Evolutionary conservation across 2,797 vertebrate species (phyloP).

Genomic region (Acanthis flammea): DNA sequence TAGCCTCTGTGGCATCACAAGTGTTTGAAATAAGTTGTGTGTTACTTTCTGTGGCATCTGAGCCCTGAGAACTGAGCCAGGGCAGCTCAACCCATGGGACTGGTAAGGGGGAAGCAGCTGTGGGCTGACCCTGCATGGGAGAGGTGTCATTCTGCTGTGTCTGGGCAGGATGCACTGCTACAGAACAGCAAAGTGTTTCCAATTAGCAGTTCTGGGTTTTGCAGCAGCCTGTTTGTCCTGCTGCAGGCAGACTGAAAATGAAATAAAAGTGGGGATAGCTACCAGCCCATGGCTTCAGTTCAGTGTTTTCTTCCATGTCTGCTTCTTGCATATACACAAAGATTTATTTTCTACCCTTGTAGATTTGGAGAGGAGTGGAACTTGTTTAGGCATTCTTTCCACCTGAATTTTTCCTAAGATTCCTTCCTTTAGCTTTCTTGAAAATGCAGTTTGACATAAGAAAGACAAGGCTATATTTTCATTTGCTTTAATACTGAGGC

Average conservation of each 20-base stretch:
- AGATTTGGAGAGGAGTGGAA: neutral
- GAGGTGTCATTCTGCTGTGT: neutral
- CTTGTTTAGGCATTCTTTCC: neutral
- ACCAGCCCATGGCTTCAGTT: neutral
- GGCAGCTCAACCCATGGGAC: neutral
- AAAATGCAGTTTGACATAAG: neutral
- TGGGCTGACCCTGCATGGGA: neutral
- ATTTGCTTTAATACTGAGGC: neutral
- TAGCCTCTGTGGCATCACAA: neutral
- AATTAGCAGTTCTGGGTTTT: neutral
- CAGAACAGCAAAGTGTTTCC: neutral
- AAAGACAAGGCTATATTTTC: neutral
- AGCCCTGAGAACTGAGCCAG: neutral
- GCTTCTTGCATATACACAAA: neutral
- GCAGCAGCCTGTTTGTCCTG: neutral
- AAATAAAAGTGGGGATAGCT: neutral
- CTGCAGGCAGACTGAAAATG: neutral
- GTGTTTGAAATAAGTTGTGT: neutral
- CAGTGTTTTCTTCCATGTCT: neutral
- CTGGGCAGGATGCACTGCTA: neutral
- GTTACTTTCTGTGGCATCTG: neutral
- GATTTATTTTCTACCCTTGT: neutral
- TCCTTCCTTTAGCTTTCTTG: neutral
- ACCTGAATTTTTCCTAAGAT: neutral
- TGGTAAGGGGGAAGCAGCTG: neutral